Evolutionary conservation across 2,888 invertebrate genomes (phyloP).

Genomic region (Eristalis intricaria): DNA sequence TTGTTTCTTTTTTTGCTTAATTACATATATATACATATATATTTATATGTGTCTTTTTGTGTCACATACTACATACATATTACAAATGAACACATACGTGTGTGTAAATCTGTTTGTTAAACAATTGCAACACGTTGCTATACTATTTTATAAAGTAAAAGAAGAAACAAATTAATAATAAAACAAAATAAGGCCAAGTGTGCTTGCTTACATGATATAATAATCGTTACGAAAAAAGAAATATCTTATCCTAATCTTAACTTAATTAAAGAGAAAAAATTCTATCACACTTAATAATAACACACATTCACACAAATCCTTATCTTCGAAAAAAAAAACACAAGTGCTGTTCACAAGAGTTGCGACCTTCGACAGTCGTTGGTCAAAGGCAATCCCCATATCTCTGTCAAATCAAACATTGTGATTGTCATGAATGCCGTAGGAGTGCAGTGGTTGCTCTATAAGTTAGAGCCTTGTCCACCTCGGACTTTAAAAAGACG

Average conservation of each 20-base stretch:
- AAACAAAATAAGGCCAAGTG: conserved; percentile 18
- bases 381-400: no score
- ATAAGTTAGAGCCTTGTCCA: no score
- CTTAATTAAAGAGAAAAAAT: no score
- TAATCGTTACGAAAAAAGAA: conserved; percentile 8
- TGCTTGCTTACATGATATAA: conserved; percentile 28
- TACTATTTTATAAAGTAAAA: conserved; percentile 10
- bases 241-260: conserved; percentile 34
- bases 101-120: conserved; percentile 17
- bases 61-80: not conserved
- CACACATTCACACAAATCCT: no score
- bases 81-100: not conserved
- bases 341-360: no score
- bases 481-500: no score
- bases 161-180: not conserved
- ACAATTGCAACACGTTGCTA: conserved; percentile 37
- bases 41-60: not conserved
- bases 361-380: no score
- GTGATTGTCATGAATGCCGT: no score
- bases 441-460: no score
- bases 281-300: no score
- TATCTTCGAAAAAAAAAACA: no score
- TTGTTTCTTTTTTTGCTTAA: not conserved
- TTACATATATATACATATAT: not conserved
- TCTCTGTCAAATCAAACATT: no score